A percentile compares a stretch with the other conserved stretches of the same genome.
Evolutionary conservation across 92 coral and sea anemone genomes (phyloP).

Genomic region (Blastomussa wellsi): DNA sequence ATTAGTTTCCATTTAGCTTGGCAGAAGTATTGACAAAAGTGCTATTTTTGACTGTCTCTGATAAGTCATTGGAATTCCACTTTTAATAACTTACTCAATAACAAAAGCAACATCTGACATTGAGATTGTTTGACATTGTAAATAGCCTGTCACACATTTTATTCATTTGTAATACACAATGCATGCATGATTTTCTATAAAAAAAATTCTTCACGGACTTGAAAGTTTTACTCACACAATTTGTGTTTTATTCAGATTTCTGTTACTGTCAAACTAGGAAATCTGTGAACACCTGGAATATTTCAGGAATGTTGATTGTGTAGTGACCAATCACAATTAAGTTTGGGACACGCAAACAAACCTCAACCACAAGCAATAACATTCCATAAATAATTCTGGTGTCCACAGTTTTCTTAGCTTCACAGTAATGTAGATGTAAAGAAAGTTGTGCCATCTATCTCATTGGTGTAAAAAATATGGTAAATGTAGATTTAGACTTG

Average conservation of each 20-base stretch:
- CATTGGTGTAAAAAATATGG: conserved; percentile 18
- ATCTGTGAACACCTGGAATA: too few species aligned
- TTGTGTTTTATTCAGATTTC: conserved; percentile 21
- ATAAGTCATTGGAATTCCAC: conserved; percentile 28
- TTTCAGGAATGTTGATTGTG: too few species aligned
- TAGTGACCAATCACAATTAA: too few species aligned
- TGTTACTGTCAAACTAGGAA: too few species aligned
- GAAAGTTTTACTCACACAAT: background rate
- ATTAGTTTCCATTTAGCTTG: background rate
- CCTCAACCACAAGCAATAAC: too few species aligned
- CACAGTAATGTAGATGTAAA: background rate
- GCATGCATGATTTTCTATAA: conserved; percentile 45
- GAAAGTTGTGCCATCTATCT: conserved; percentile 2
- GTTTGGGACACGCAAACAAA: too few species aligned
- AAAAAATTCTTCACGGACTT: background rate
- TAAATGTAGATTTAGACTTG: conserved; percentile 12
- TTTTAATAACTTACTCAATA: background rate
- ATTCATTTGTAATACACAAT: conserved; percentile 33
- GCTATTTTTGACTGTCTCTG: background rate
- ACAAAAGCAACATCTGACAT: background rate
- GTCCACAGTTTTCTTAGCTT: too few species aligned
- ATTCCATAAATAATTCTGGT: too few species aligned
- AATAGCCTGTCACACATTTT: conserved; percentile 28
- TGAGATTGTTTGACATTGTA: conserved; percentile 31
- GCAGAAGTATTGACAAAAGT: background rate